Conservation (phyloP, 2,888 invertebrate genomes). For the Arge pagana region DNA sequence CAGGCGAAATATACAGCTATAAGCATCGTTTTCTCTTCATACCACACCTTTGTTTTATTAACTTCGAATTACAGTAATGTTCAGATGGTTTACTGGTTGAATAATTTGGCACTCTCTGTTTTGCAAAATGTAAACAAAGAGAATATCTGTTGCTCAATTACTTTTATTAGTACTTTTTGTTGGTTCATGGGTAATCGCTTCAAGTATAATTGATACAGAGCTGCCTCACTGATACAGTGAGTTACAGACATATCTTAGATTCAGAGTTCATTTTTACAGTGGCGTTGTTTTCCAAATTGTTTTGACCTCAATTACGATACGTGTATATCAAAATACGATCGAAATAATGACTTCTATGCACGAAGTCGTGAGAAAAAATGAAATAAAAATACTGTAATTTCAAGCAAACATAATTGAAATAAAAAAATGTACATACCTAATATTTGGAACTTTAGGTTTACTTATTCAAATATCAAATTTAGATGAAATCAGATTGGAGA, state of each 20-base stretch:
- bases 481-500: slow-evolving; percentile 1
- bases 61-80: slow-evolving; percentile 2
- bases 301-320: slow-evolving; percentile 4
- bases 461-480: too few species aligned
- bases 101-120: neutral
- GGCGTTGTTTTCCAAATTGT: neutral
- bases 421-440: too few species aligned
- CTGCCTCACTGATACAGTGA: slow-evolving; percentile 58
- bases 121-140: slow-evolving; percentile 20
- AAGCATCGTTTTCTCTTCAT: slow-evolving; percentile 21
- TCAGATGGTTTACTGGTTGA: slow-evolving; percentile 25
- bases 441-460: too few species aligned
- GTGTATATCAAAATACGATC: slow-evolving; percentile 10
- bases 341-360: slow-evolving; percentile 6
- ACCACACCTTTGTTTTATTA: slow-evolving; percentile 2
- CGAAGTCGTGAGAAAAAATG: slow-evolving; percentile 4
- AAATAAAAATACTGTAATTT: too few species aligned
- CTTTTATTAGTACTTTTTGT: slow-evolving; percentile 52
- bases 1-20: slow-evolving; percentile 38
- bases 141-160: slow-evolving; percentile 29
- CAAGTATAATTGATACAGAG: slow-evolving; percentile 41
- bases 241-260: slow-evolving; percentile 30
- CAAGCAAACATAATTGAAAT: too few species aligned
- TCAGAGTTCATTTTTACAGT: slow-evolving; percentile 3
- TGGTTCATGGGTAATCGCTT: slow-evolving; percentile 37